Evolutionary conservation across 2,113 vertebrate genomes (phyloP).

Genomic region (Ceratotherium simum): DNA sequence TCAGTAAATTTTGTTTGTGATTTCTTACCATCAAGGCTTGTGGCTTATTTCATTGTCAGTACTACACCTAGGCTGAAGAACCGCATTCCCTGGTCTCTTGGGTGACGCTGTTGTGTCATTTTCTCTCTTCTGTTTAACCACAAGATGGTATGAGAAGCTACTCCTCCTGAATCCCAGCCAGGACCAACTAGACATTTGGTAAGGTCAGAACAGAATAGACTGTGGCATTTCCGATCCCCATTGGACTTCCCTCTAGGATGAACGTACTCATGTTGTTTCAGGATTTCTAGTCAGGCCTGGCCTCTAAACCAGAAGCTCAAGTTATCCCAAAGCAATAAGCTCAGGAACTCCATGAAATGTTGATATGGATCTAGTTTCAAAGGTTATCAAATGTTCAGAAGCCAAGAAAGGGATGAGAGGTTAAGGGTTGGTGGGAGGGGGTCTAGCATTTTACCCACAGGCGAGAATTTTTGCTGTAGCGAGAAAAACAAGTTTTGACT

Average conservation of each 20-base stretch:
- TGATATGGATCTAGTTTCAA: slow-evolving; percentile 73
- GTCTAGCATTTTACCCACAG: background rate
- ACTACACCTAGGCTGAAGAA: background rate
- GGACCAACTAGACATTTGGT: slow-evolving; percentile 4
- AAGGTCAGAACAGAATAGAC: background rate
- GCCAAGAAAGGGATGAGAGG: background rate
- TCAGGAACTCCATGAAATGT: slow-evolving; percentile 61
- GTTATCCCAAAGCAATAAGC: slow-evolving; percentile 69
- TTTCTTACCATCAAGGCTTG: background rate
- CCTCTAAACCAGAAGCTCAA: slow-evolving; percentile 75
- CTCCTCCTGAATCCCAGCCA: slow-evolving; percentile 31
- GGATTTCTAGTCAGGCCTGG: slow-evolving; percentile 68
- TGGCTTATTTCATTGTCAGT: slow-evolving; percentile 33
- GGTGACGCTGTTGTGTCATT: background rate
- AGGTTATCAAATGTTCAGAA: slow-evolving; percentile 76
- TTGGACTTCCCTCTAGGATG: slow-evolving; percentile 46
- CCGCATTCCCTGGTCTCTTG: background rate
- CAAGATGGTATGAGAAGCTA: background rate
- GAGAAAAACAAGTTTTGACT: slow-evolving; percentile 49
- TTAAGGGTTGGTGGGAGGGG: background rate
- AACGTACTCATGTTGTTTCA: slow-evolving; percentile 64
- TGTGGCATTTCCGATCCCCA: slow-evolving; percentile 55
- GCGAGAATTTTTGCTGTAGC: background rate
- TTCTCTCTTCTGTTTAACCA: slow-evolving; percentile 34
- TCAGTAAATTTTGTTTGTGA: background rate